Evolutionary conservation across 35 echinoderm and acorn worm species (phyloP).

Genomic region (Hemicentrotus pulcherrimus): DNA sequence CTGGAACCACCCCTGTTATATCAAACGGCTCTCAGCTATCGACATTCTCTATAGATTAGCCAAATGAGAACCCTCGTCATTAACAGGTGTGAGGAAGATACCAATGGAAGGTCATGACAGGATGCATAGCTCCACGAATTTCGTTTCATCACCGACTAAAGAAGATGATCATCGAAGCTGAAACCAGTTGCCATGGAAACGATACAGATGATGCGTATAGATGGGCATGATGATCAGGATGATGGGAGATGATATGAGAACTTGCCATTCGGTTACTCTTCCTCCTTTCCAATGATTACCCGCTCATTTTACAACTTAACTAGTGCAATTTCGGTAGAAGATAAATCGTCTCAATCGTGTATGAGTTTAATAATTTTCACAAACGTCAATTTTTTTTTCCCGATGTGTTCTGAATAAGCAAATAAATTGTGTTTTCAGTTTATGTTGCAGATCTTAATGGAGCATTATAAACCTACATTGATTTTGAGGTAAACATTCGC

Average conservation of each 20-base stretch:
- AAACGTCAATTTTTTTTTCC: too few relatives aligned
- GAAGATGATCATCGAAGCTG: not conserved
- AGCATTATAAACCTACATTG: too few relatives aligned
- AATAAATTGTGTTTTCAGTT: too few relatives aligned
- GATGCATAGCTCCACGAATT: not conserved
- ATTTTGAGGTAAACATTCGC: too few relatives aligned
- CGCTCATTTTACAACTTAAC: not conserved
- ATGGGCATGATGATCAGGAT: not conserved
- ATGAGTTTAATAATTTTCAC: too few relatives aligned
- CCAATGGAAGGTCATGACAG: not conserved
- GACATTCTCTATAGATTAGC: too few relatives aligned
- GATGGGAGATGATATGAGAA: not conserved
- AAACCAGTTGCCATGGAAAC: not conserved
- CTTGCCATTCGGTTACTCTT: not conserved
- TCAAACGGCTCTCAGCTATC: too few relatives aligned
- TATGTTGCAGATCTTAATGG: too few relatives aligned
- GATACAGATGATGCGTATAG: not conserved
- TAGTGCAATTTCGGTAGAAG: too few relatives aligned
- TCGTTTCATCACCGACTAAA: not conserved
- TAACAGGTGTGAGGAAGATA: conserved; percentile 2
- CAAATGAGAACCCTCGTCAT: not conserved
- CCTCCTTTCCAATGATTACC: not conserved
- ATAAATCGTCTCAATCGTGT: too few relatives aligned
- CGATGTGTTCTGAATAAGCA: too few relatives aligned
- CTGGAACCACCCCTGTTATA: too few relatives aligned